Evolutionary conservation across 1,140 invertebrate species (phyloP), one percentile per base, ranked within the genome.

Genomic region (Cotesia vestalis): DNA sequence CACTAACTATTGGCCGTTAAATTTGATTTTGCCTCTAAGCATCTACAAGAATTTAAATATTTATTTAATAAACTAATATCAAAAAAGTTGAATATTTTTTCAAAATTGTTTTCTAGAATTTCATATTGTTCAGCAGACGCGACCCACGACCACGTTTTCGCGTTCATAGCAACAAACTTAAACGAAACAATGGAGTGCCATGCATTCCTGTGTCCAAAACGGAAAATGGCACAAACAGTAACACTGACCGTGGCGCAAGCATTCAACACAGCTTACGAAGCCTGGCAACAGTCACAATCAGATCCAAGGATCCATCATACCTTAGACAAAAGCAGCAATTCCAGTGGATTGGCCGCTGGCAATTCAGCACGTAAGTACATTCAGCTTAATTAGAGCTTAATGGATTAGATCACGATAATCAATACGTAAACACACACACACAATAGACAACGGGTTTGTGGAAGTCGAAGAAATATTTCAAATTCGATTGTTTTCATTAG

Each of bases 71-170:
- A 27, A 27, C 27, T 27, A 27, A 27, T 27, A 27, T 27, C 27
- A 27, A 1, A 27, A 27, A 27, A 27, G 27, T 27, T 27, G 27
- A 52, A 20, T 36, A 27, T 63, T 55, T 63, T 75, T 67, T 8
- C 27, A 27, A 27, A 27, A 27, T 27, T 27, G 27, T 27, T 71
- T 89, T 90, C 34, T 85, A 96, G 94, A 83, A 96, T 97, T 78
- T 95, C 94, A 1, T 96, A 96, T 79, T 96, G 95, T 84, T 95
- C 94, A 27, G 93, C 94, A 40, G 94, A 96, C 79, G 91, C 93
- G 20, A 90, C 91, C 8, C 92, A 95, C 83, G 91, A 92, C 66
- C 92, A 94, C 73, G 92, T 96, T 4, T 96, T 96, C 83, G 94
- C 95, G 0, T 96, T 96, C 83, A 94, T 96, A 62, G 88, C 94